Evolutionary conservation across 1,140 invertebrate genomes (phyloP), one percentile per base, ranked within the genome.

Genomic region (Spodoptera litura): DNA sequence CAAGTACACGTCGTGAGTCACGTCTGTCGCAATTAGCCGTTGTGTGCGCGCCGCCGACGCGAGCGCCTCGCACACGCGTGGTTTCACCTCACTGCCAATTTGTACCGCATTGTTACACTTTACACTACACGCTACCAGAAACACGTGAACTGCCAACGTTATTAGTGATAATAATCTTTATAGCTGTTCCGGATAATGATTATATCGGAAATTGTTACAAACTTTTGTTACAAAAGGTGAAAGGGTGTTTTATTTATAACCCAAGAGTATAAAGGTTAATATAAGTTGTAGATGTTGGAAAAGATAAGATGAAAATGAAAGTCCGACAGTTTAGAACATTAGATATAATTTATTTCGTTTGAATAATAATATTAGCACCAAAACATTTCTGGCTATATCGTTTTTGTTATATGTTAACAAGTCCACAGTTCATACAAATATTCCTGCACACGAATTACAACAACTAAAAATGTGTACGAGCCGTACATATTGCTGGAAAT

Each of bases 21-120:
- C 59, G 75, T 78, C 71, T 76, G 80, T 75, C 71, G 76, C 59
- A 81, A 78, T 78, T 81, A 81, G 75, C 31, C 62, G 64, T 75
- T 75, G 64, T 68, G 73, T 81, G 79, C 68, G 38, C 73, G 70
- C 72, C 52, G 73, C 55, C 77, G 77, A 71, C 53, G 62, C 77
- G 53, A 76, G 58, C 62, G 49, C 80, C 71, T 78, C 68, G 35
- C 76, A 75, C 75, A 78, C 80, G 80, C 71, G 78, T 79, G 78
- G 68, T 73, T 79, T 68, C 74, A 72, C 81, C 56, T 78, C 76
- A 62, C 75, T 55, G 71, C 81, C 78, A 82, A 82, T 82, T 82
- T 78, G 81, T 82, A 77, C 75, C 62, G 75, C 81, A 82, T 82
- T 80, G 78, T 82, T 78, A 80, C 73, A 74, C 70, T 68, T 78